These are phyloP conservation scores for Cairina moschata DNA, from an alignment of 2,113 vertebrate species.

Conservation along the genomic window DNA sequence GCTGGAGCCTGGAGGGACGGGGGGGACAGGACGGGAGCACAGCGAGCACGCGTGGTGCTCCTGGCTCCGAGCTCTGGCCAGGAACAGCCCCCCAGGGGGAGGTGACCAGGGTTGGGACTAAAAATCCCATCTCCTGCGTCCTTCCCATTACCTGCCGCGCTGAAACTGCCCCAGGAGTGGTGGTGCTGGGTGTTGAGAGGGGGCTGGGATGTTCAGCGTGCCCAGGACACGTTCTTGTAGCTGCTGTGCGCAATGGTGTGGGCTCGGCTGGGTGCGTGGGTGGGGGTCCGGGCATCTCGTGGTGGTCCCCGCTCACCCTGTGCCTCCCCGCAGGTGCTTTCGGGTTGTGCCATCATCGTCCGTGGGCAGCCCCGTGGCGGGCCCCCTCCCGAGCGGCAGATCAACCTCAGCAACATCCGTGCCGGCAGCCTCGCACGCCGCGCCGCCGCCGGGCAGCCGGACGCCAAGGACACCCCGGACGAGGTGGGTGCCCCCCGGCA, in stretches of 20 bases:
- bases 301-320: not conserved
- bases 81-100: not conserved
- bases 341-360: slow-evolving; percentile 97
- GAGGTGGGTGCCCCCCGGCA: slow-evolving; percentile 79
- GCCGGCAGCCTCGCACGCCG: slow-evolving; percentile 89
- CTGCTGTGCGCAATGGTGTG: too few species aligned
- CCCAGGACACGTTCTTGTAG: too few species aligned
- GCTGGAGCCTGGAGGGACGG: not conserved
- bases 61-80: accelerated
- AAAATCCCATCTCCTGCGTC: accelerated
- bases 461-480: slow-evolving; percentile 90
- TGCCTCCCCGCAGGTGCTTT: slow-evolving; percentile 83
- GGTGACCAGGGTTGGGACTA: accelerated
- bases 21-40: not conserved
- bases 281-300: too few species aligned
- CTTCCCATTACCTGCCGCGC: accelerated
- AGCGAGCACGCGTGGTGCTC: not conserved
- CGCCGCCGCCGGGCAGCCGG: slow-evolving; percentile 85
- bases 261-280: too few species aligned
- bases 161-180: accelerated
- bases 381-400: slow-evolving; percentile 94
- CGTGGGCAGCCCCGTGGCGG: slow-evolving; percentile 94
- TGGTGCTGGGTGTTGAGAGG: not conserved
- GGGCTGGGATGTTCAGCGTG: not conserved
- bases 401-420: slow-evolving; percentile 97